phyloP scores from a whole-genome alignment of 2,888 invertebrate genomes.

The Drosophila suboccidentalis region DNA sequence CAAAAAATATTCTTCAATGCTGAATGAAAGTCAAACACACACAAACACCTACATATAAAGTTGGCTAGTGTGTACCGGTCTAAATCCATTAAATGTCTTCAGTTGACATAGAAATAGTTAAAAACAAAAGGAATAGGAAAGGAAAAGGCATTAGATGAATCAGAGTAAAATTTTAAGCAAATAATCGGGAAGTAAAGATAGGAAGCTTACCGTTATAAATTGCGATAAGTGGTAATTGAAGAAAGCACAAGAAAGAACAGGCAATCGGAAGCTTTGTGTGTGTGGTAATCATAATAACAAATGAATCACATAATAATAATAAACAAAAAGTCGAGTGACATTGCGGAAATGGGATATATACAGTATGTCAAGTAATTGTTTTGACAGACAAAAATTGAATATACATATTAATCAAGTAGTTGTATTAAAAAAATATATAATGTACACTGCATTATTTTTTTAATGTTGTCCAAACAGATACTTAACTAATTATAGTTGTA shows the following conservation, averaged over 20 bases:
- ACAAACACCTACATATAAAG: background rate
- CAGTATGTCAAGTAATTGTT: background rate
- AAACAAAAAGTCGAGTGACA: background rate
- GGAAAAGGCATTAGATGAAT: background rate
- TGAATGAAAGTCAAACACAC: background rate
- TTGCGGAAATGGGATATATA: background rate
- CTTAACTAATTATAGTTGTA: background rate
- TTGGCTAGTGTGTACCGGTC: background rate
- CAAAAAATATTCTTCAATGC: background rate
- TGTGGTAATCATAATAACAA: background rate
- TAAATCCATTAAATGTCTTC: background rate
- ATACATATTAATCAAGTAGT: no score
- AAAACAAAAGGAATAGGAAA: background rate
- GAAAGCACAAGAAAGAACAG: background rate
- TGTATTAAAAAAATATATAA: no score
- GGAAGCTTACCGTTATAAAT: constrained; percentile 8
- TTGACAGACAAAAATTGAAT: background rate
- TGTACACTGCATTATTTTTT: no score
- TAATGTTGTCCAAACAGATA: background rate
- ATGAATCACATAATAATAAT: constrained; percentile 8
- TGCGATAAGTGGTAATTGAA: constrained; percentile 12
- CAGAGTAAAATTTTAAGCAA: constrained; percentile 11
- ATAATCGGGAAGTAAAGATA: constrained; percentile 17
- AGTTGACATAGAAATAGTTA: background rate
- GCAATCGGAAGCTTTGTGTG: background rate